Evolutionary conservation across 2,113 vertebrate genomes (phyloP).

Genomic region (Ptyas mucosa): DNA sequence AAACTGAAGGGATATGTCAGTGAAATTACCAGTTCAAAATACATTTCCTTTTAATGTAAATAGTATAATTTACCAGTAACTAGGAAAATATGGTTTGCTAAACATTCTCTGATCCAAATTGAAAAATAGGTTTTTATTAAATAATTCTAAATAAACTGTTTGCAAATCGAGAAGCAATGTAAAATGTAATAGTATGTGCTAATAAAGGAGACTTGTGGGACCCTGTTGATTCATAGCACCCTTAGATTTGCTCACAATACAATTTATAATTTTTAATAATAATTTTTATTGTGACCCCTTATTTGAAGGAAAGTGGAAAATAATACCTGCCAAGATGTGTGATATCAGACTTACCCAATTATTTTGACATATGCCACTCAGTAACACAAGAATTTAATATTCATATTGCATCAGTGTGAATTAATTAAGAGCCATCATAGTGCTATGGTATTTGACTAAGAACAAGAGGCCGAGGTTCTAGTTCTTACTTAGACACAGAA

Average conservation of each 20-base stretch:
- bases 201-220: neutral
- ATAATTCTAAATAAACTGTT: neutral
- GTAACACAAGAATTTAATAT: neutral
- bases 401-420: neutral
- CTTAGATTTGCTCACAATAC: neutral
- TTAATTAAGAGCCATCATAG: neutral
- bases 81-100: neutral
- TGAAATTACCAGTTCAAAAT: neutral
- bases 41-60: neutral
- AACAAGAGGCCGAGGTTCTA: neutral
- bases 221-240: neutral
- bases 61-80: neutral
- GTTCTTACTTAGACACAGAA: neutral
- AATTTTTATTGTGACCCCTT: neutral
- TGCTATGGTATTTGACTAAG: neutral
- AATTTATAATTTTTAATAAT: neutral
- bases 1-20: neutral
- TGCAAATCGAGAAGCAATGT: neutral
- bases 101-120: neutral
- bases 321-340: neutral
- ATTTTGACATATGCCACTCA: neutral
- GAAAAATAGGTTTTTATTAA: neutral
- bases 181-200: neutral
- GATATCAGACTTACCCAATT: neutral
- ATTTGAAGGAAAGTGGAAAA: neutral